Conservation (phyloP, 2,113 vertebrate species). For the Circaetus cinerascens region DNA sequence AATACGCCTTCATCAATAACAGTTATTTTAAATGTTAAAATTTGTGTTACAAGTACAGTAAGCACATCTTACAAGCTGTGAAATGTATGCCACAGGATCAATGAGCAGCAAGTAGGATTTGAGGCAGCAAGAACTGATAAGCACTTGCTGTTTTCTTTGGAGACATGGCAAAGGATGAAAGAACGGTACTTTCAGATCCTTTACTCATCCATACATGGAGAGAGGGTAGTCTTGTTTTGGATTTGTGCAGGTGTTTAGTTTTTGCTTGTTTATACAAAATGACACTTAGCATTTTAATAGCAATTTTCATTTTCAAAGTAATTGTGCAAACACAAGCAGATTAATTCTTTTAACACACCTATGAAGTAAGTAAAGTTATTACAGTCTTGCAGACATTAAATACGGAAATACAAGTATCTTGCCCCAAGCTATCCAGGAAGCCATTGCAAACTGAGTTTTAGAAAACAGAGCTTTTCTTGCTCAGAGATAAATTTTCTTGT, state of each 20-base stretch:
- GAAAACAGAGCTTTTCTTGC: background rate
- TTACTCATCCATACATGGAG: background rate
- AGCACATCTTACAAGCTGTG: background rate
- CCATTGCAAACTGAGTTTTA: background rate
- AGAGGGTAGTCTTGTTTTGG: background rate
- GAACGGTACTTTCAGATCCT: background rate
- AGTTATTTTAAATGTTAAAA: background rate
- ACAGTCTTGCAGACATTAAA: background rate
- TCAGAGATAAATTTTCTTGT: background rate
- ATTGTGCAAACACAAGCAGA: background rate
- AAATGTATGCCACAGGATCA: background rate
- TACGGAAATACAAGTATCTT: background rate
- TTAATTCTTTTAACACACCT: background rate
- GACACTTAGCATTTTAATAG: background rate
- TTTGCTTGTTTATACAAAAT: background rate
- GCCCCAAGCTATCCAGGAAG: background rate
- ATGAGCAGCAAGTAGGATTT: background rate
- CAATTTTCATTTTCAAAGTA: background rate
- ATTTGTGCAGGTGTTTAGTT: background rate
- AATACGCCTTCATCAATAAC: background rate
- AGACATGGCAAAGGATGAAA: background rate
- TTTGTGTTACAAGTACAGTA: background rate
- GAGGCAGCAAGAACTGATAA: background rate
- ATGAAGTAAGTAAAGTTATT: background rate
- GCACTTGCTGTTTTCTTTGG: background rate